Conservation (phyloP, 1,140 invertebrate genomes). For the Heterodera schachtii region DNA sequence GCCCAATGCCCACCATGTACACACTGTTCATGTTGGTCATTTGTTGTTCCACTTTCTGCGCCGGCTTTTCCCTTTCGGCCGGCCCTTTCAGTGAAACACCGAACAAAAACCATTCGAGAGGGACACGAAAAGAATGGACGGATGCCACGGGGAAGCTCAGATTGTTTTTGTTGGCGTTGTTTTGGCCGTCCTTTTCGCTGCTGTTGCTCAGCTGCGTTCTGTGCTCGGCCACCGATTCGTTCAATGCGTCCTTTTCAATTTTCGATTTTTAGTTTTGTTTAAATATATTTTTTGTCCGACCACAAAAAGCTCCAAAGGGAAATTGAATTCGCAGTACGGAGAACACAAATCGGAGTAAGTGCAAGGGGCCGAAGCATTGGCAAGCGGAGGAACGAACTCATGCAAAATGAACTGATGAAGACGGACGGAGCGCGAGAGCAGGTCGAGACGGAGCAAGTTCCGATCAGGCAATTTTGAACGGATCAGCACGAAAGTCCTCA, state of each 20-base stretch:
- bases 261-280: conserved; percentile 13
- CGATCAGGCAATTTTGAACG: conserved; percentile 43
- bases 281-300: conserved; percentile 29
- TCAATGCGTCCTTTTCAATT: conserved; percentile 31
- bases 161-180: conserved; percentile 19
- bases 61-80: conserved; percentile 6
- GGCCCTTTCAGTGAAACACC: conserved; percentile 47
- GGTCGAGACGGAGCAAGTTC: conserved; percentile 52
- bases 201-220: too few species aligned
- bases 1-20: conserved; percentile 22
- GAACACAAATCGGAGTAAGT: conserved; percentile 51
- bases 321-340: conserved; percentile 59
- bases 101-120: conserved; percentile 53
- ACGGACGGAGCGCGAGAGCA: conserved; percentile 45
- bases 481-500: conserved; percentile 54
- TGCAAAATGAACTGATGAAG: conserved; percentile 42
- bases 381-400: conserved; percentile 44
- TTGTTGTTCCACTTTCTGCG: neutral
- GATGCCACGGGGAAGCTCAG: conserved; percentile 50
- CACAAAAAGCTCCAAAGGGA: conserved; percentile 53
- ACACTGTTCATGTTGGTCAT: conserved; percentile 62
- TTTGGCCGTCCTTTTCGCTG: neutral
- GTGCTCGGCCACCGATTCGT: conserved; percentile 17
- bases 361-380: conserved; percentile 24
- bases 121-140: conserved; percentile 51